Evolutionary conservation across 2,797 vertebrate genomes (phyloP).

Genomic region (Buceros bicornis): DNA sequence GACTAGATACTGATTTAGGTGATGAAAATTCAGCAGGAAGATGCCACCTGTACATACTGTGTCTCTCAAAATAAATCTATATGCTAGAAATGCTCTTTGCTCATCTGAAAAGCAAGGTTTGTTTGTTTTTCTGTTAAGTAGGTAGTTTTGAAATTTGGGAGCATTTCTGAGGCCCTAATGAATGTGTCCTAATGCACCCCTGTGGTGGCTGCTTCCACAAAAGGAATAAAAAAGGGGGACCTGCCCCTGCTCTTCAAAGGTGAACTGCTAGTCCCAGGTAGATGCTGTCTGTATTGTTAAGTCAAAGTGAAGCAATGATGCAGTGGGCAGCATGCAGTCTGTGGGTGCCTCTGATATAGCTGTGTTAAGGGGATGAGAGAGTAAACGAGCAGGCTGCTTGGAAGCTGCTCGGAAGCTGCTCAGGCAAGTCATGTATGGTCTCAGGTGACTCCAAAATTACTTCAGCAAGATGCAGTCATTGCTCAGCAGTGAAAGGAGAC

Average conservation of each 20-base stretch:
- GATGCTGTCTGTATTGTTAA: not conserved
- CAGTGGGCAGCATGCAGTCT: not conserved
- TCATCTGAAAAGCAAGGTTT: not conserved
- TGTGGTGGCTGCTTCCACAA: not conserved
- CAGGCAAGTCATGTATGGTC: not conserved
- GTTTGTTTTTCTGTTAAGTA: not conserved
- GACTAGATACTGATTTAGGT: not conserved
- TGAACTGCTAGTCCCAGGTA: not conserved
- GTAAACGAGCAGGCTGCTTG: not conserved
- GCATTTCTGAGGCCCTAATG: not conserved
- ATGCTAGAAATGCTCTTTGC: not conserved
- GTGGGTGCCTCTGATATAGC: not conserved
- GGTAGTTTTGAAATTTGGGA: not conserved
- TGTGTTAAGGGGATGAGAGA: not conserved
- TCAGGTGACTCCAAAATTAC: not conserved
- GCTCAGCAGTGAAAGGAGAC: not conserved
- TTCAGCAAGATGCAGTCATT: not conserved
- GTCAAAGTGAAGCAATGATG: not conserved
- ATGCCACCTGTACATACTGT: accelerated
- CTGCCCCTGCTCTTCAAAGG: not conserved
- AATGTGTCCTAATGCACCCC: not conserved
- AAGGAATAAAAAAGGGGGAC: not conserved
- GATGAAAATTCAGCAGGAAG: not conserved
- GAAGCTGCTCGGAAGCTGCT: not conserved
- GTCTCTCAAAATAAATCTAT: not conserved